Evolutionary conservation across 2,888 invertebrate species (phyloP), one percentile per base, ranked within the genome.

Genomic region (Protula sp.): DNA sequence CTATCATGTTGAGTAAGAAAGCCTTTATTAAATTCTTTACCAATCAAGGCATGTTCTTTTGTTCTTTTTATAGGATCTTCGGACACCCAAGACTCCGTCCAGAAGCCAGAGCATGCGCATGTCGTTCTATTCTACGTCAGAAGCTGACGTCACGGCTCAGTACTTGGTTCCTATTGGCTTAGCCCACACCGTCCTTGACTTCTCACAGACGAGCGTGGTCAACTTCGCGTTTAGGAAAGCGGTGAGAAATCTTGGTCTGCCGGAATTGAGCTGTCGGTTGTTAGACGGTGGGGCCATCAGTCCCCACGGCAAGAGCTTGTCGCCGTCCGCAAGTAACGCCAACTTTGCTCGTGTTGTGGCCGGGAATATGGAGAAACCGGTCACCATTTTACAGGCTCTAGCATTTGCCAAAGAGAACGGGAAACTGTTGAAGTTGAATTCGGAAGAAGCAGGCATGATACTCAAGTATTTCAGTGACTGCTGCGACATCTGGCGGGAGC

Each of bases 381-480:
- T 56, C 22, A 47, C 61, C 1, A 54, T 69, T 2, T 38, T 69
- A 14, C 54, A 52, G 19, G 58, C 65, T 3, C 45, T 69, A 24
- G 54, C 63, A 14, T 28, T 26, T 53, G 53, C 53, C 9, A 28
- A 14, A 14, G 38, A 38, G 9, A 38, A 14, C 9, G 38, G 38
- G 9, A 38, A 38, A 14, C 38, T 38, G 38, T 9, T 9, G 19
- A 9, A 19, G 9, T 19, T 38, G 9, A 38, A 38, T 14, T 19
- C 38, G 5, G 67, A 67, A 28, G 68, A 70, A n/a, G 64, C 67
- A 56, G 59, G 60, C 56, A 48, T 59, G 38, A 68, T 70, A 22
- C 54, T 67, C 30, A 68, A 64, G 50, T 70, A 70, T 54, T 70
- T 68, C 61, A 63, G 54, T 54, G 69, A 70, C 38, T 59, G 62